A percentile compares a stretch with the other conserved stretches of the same genome.
phyloP scores from a whole-genome alignment of 2,888 invertebrate genomes.

The Leucozona laternaria region DNA sequence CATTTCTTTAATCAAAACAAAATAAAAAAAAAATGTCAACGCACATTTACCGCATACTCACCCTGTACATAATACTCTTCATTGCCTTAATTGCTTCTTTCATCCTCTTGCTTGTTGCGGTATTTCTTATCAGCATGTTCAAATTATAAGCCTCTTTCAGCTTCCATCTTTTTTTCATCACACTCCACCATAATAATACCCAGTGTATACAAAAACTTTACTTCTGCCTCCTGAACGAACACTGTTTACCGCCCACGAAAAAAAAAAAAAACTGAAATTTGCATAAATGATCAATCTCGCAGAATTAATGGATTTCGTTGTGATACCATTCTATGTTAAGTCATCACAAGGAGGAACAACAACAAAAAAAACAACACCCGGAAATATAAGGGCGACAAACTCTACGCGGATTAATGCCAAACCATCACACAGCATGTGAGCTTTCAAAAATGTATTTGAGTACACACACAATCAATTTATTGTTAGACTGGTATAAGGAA shows the following conservation, averaged over 20 bases:
- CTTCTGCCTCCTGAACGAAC: conserved; percentile 36
- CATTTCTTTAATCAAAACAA: conserved; percentile 26
- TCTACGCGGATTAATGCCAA: conserved; percentile 51
- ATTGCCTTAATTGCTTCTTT: conserved; percentile 68
- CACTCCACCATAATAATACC: neutral
- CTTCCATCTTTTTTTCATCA: conserved; percentile 1
- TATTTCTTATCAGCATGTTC: conserved; percentile 66
- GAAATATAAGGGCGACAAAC: conserved; percentile 62
- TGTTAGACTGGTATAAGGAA: conserved; percentile 18
- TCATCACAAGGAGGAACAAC: conserved; percentile 9
- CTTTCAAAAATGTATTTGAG: conserved; percentile 59
- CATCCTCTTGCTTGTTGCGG: conserved; percentile 62
- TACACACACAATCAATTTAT: conserved; percentile 61
- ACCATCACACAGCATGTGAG: conserved; percentile 55
- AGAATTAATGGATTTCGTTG: conserved; percentile 59
- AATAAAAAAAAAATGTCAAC: conserved; percentile 49
- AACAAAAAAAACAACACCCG: neutral
- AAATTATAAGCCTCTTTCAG: conserved; percentile 71
- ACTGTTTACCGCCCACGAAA: neutral
- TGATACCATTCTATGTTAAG: conserved; percentile 33
- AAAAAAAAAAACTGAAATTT: conserved; percentile 67
- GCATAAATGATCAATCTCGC: conserved; percentile 73
- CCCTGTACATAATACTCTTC: conserved; percentile 34
- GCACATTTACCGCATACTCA: conserved; percentile 49
- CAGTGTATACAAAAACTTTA: neutral